Evolutionary conservation across 2,797 vertebrate species (phyloP).

Genomic region (Gephyroberyx darwinii): DNA sequence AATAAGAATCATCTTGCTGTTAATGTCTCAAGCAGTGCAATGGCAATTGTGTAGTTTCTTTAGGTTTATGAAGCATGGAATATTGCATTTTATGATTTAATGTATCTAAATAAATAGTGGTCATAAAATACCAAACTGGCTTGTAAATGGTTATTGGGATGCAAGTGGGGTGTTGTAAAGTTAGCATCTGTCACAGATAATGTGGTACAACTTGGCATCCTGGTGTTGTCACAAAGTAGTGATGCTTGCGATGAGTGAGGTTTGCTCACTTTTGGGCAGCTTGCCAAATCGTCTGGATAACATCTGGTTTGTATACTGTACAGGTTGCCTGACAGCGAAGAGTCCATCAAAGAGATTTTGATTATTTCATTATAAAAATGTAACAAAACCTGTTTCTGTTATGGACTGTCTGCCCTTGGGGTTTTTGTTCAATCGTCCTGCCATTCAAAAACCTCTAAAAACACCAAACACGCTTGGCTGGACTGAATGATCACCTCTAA

Average conservation of each 20-base stretch:
- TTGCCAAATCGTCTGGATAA: slow-evolving; percentile 5
- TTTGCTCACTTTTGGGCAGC: slow-evolving; percentile 14
- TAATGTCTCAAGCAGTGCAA: slow-evolving; percentile 39
- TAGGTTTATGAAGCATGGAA: slow-evolving; percentile 59
- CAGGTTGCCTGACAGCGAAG: background rate
- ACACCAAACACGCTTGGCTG: slow-evolving; percentile 55
- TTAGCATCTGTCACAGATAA: slow-evolving; percentile 51
- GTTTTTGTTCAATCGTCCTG: slow-evolving; percentile 29
- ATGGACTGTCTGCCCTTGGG: slow-evolving; percentile 18
- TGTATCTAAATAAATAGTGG: slow-evolving; percentile 60
- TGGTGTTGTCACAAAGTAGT: slow-evolving; percentile 38
- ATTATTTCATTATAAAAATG: slow-evolving; percentile 11
- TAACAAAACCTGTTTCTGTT: slow-evolving; percentile 15
- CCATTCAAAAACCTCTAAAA: slow-evolving; percentile 56
- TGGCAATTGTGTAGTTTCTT: slow-evolving; percentile 30
- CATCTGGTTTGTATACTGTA: background rate
- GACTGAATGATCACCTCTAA: slow-evolving; percentile 66
- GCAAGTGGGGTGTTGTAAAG: slow-evolving; percentile 42
- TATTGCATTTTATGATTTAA: slow-evolving; percentile 54
- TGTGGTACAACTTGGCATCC: slow-evolving; percentile 43
- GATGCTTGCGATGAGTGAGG: slow-evolving; percentile 42
- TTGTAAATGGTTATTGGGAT: slow-evolving; percentile 58
- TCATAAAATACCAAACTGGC: slow-evolving; percentile 56
- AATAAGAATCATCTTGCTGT: slow-evolving; percentile 20
- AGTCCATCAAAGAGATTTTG: background rate